Evolutionary conservation across 2,888 invertebrate genomes (phyloP).

Genomic region (Acrobasis consociella): DNA sequence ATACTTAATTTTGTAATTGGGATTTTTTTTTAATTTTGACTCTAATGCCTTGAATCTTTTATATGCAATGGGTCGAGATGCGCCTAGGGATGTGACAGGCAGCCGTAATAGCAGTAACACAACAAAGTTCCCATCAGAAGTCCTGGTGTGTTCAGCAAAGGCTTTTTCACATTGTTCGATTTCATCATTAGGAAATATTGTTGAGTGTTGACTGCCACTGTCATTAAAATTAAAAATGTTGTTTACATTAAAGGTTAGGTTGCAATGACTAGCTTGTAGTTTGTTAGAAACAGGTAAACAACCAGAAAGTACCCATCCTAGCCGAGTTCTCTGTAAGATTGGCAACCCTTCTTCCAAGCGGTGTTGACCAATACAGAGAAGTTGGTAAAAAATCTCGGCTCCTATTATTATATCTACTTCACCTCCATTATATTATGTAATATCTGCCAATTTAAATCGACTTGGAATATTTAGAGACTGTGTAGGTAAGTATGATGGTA

Average conservation of each 20-base stretch:
- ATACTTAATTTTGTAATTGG: neutral
- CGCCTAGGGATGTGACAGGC: neutral
- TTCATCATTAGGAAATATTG: too few relatives aligned
- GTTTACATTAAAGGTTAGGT: too few relatives aligned
- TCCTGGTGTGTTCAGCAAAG: too few relatives aligned
- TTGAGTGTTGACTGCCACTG: too few relatives aligned
- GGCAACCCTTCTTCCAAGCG: slow-evolving; percentile 4
- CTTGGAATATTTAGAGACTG: neutral
- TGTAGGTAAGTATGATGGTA: neutral
- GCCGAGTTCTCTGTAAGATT: neutral
- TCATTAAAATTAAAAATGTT: too few relatives aligned
- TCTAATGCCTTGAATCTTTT: slow-evolving; percentile 5
- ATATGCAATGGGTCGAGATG: neutral
- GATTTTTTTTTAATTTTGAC: neutral
- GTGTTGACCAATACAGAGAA: slow-evolving; percentile 3
- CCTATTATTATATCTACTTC: neutral
- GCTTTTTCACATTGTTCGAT: too few relatives aligned
- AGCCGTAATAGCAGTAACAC: neutral
- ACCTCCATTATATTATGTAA: neutral
- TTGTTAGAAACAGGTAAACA: too few relatives aligned
- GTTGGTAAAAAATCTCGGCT: neutral
- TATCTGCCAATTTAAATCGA: neutral
- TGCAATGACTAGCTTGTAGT: too few relatives aligned
- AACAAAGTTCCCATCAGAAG: too few relatives aligned
- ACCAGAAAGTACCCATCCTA: slow-evolving; percentile 11